phyloP scores from a whole-genome alignment of 2,113 vertebrate species.

The Columba janthina region DNA sequence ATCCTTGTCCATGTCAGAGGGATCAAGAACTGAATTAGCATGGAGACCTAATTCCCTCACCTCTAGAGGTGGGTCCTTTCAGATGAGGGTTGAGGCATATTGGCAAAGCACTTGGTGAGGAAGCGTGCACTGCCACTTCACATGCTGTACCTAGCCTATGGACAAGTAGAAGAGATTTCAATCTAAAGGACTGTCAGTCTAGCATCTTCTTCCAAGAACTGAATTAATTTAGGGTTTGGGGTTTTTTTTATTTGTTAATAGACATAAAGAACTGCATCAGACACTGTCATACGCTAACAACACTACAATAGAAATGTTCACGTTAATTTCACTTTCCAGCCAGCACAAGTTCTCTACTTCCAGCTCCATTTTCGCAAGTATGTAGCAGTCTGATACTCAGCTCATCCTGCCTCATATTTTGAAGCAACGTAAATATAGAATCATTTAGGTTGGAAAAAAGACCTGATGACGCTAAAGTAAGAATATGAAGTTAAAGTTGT shows the following conservation, averaged over 20 bases:
- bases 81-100: conserved; percentile 59
- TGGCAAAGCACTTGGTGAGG: conserved; percentile 65
- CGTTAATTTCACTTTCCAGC: neutral
- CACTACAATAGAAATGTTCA: neutral
- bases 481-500: neutral
- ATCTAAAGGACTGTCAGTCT: conserved; percentile 62
- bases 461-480: neutral
- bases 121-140: conserved; percentile 62
- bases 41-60: conserved; percentile 60
- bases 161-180: conserved; percentile 73
- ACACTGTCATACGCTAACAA: neutral
- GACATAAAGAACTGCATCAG: conserved; percentile 1
- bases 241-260: neutral
- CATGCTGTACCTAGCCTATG: conserved; percentile 66
- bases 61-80: conserved; percentile 67
- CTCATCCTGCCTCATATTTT: neutral
- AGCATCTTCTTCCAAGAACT: conserved; percentile 58
- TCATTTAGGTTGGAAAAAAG: neutral
- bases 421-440: neutral
- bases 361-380: neutral
- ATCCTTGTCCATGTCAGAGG: conserved; percentile 58
- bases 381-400: neutral
- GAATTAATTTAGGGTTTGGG: conserved; percentile 33
- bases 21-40: conserved; percentile 36
- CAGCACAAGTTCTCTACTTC: neutral